Percentiles rank a stretch among this genome's conserved stretches.
Evolutionary conservation across 2,888 invertebrate species (phyloP).

Genomic region (Rhodophaea formosa): DNA sequence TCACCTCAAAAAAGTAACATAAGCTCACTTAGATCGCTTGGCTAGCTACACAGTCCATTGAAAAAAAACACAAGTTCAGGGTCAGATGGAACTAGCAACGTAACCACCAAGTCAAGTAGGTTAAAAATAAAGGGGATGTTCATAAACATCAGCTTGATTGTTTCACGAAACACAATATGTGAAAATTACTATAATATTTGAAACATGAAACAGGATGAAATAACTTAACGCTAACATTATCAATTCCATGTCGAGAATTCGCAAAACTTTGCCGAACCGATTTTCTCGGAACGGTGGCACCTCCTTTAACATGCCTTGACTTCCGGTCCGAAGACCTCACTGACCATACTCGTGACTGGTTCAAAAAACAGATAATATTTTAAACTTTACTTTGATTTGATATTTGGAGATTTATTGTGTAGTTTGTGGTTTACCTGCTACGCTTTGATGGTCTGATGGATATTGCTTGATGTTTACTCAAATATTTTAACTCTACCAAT

Average conservation of each 20-base stretch:
- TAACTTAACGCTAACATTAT: neutral
- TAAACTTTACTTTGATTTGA: neutral
- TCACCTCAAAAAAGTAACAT: too few relatives aligned
- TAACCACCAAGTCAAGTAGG: too few relatives aligned
- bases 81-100: too few relatives aligned
- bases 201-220: too few relatives aligned
- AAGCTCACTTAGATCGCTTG: too few relatives aligned
- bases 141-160: too few relatives aligned
- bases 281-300: conserved; percentile 3
- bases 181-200: too few relatives aligned
- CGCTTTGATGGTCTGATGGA: conserved; percentile 7
- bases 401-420: neutral
- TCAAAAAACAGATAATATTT: neutral
- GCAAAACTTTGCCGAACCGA: conserved; percentile 5
- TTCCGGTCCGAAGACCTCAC: conserved; percentile 6
- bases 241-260: neutral
- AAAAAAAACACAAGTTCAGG: too few relatives aligned
- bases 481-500: too few relatives aligned
- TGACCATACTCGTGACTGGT: neutral
- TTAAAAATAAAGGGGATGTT: too few relatives aligned
- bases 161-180: too few relatives aligned
- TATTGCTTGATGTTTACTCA: neutral
- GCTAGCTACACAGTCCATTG: too few relatives aligned
- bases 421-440: neutral
- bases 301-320: neutral